These are phyloP conservation scores for Sepioteuthis lessoniana DNA, from an alignment of 2,888 invertebrate species.

Conservation along the genomic window DNA sequence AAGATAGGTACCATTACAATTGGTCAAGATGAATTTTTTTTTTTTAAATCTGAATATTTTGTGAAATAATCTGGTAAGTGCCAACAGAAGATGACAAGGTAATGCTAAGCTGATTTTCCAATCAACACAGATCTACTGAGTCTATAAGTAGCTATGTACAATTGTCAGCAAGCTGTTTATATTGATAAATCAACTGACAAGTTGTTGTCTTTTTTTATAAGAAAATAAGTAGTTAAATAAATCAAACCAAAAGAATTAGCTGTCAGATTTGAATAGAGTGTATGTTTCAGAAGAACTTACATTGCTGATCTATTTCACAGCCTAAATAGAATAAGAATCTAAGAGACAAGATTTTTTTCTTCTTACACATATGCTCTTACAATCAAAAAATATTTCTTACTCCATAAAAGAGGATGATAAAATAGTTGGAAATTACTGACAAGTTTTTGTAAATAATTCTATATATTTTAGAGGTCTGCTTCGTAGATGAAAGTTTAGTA, in stretches of 20 bases:
- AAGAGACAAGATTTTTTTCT: no score
- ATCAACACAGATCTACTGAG: not conserved
- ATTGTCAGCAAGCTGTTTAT: constrained; percentile 33
- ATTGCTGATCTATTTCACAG: not conserved
- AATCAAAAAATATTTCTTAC: no score
- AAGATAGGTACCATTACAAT: not conserved
- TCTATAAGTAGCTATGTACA: not conserved
- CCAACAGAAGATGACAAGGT: constrained; percentile 4
- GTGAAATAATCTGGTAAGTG: not conserved
- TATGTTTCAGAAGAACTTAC: not conserved
- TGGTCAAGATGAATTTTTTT: not conserved
- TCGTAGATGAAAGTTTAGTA: no score
- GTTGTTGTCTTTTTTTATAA: not conserved
- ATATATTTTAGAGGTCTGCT: no score
- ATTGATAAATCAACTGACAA: not conserved
- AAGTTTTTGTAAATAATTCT: no score
- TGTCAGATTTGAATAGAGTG: not conserved
- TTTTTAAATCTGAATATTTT: not conserved
- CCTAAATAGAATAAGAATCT: not conserved
- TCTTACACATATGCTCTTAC: no score
- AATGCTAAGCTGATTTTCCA: not conserved
- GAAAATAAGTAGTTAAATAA: constrained; percentile 14
- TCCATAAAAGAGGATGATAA: no score
- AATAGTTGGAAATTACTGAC: no score
- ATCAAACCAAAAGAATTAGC: not conserved